phyloP scores from a whole-genome alignment of 2,113 vertebrate genomes.

The Pyxicephalus adspersus region DNA sequence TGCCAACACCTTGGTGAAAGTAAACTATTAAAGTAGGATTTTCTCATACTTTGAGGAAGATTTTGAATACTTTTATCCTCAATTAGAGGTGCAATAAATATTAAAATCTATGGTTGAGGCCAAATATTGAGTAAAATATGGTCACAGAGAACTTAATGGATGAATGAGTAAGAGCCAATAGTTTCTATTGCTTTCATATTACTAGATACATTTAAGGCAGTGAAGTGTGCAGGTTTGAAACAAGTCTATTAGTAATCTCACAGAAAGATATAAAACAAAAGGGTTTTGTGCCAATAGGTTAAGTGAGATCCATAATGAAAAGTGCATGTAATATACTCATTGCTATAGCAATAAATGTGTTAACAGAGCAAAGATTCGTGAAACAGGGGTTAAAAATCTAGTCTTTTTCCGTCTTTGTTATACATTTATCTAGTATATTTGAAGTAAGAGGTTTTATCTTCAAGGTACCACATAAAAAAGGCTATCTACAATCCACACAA shows the following conservation, averaged over 20 bases:
- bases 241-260: conserved; percentile 14
- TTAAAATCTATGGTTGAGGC: conserved; percentile 2
- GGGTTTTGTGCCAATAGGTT: conserved; percentile 18
- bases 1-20: too few relatives aligned
- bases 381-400: background rate
- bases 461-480: too few relatives aligned
- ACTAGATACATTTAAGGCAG: background rate
- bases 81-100: background rate
- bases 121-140: background rate
- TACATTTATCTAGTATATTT: too few relatives aligned
- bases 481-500: too few relatives aligned
- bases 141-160: conserved; percentile 34
- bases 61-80: too few relatives aligned
- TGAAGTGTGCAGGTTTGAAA: conserved; percentile 20
- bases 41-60: too few relatives aligned
- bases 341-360: conserved; percentile 1
- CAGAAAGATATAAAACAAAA: background rate
- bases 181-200: background rate
- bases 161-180: background rate
- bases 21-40: too few relatives aligned
- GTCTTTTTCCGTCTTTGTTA: background rate
- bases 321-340: conserved; percentile 19
- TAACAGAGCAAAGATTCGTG: background rate
- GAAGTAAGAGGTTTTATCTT: too few relatives aligned
- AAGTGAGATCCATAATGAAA: background rate